These are phyloP conservation scores for Torymus texanus DNA, from an alignment of 2,888 invertebrate species.

Conservation along the genomic window DNA sequence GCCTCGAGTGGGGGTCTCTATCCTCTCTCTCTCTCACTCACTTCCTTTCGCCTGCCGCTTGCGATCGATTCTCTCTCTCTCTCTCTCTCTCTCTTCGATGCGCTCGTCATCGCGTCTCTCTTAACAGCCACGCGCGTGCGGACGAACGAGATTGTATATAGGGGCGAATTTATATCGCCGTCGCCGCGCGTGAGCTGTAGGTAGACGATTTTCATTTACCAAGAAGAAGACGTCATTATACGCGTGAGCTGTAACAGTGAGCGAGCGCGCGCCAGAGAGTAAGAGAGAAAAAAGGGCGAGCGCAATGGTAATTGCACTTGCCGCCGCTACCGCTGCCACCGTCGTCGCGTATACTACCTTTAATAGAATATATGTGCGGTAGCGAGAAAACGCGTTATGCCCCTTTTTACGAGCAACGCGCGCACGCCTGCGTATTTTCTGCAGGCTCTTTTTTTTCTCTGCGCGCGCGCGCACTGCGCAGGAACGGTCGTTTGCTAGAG, in stretches of 20 bases:
- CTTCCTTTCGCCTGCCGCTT: conserved; percentile 43
- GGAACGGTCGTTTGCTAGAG: too few relatives aligned
- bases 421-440: background rate
- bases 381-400: conserved; percentile 52
- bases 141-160: conserved; percentile 15
- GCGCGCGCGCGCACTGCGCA: too few relatives aligned
- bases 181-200: conserved; percentile 23
- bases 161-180: conserved; percentile 40
- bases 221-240: conserved; percentile 55
- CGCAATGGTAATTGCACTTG: conserved; percentile 50
- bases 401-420: conserved; percentile 16
- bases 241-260: background rate
- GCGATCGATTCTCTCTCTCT: conserved; percentile 52
- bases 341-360: background rate
- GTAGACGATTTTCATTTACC: conserved; percentile 54
- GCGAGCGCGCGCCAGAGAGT: background rate
- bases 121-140: conserved; percentile 5
- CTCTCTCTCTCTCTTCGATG: conserved; percentile 40
- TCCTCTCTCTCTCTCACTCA: conserved; percentile 54
- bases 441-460: too few relatives aligned
- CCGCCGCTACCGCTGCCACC: background rate
- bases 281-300: conserved; percentile 36
- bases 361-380: conserved; percentile 52
- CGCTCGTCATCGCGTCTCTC: conserved; percentile 42
- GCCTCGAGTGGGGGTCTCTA: conserved; percentile 63